Conservation (phyloP, 2,113 vertebrate species). For the Ahaetulla prasina region DNA sequence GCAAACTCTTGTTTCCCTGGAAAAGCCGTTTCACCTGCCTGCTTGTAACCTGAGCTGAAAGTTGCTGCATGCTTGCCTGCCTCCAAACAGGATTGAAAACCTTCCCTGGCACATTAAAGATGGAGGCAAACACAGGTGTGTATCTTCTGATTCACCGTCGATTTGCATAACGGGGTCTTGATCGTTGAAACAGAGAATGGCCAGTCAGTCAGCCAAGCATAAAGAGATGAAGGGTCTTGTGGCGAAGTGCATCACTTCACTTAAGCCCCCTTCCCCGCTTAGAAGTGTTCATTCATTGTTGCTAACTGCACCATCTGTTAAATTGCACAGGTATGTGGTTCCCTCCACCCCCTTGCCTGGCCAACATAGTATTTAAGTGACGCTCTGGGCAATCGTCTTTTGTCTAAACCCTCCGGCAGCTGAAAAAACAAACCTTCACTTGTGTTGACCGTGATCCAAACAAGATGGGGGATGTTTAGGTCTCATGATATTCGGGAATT, state of each 20-base stretch:
- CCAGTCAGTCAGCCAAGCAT: conserved; percentile 54
- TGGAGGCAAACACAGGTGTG: conserved; percentile 65
- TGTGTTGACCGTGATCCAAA: not conserved
- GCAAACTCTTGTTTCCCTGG: conserved; percentile 26
- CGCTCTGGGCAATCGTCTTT: conserved; percentile 12
- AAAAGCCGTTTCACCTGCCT: conserved; percentile 52
- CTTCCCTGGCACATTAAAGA: conserved; percentile 61
- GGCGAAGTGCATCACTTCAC: conserved; percentile 25
- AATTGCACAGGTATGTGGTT: conserved; percentile 50
- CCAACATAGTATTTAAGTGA: conserved; percentile 37
- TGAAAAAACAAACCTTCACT: not conserved
- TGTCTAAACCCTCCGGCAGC: conserved; percentile 7
- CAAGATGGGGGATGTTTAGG: not conserved
- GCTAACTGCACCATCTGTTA: conserved; percentile 31
- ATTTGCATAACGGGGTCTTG: conserved; percentile 65
- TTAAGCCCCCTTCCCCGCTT: conserved; percentile 25
- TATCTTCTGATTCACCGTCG: conserved; percentile 56
- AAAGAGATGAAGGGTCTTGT: conserved; percentile 47
- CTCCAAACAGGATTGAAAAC: conserved; percentile 36
- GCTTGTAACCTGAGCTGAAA: conserved; percentile 57
- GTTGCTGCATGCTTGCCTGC: conserved; percentile 42
- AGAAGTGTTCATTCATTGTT: not conserved
- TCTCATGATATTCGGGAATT: not conserved
- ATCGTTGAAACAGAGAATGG: conserved; percentile 60
- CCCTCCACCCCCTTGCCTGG: conserved; percentile 4